A percentile compares a stretch with the other conserved stretches of the same genome.
phyloP scores from a whole-genome alignment of 2,113 vertebrate species.

The Marmota monax region DNA sequence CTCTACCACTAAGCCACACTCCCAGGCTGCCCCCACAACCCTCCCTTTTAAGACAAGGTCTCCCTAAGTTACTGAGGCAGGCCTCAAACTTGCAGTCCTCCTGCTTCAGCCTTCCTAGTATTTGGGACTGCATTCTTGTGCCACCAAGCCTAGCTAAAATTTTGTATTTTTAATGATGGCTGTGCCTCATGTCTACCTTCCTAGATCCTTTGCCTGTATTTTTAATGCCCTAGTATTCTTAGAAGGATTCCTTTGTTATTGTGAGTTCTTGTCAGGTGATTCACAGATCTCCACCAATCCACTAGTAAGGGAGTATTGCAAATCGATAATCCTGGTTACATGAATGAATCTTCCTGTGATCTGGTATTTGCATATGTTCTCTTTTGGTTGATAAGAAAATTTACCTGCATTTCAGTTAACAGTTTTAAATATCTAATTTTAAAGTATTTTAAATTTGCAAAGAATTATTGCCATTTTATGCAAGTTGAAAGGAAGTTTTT shows the following conservation, averaged over 20 bases:
- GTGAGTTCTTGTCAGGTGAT: neutral
- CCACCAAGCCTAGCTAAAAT: neutral
- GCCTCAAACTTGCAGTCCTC: too few relatives aligned
- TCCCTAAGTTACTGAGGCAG: too few relatives aligned
- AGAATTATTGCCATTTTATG: neutral
- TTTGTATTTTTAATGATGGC: constrained; percentile 1
- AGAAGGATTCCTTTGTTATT: neutral
- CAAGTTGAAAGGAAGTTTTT: constrained; percentile 24
- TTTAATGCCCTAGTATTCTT: neutral
- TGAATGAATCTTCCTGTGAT: neutral
- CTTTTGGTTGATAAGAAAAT: constrained; percentile 8
- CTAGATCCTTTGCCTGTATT: neutral
- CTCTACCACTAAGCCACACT: too few relatives aligned
- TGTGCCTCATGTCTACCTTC: neutral
- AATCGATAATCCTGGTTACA: neutral
- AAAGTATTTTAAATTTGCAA: constrained; percentile 24
- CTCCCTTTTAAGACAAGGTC: too few relatives aligned
- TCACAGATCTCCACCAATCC: neutral
- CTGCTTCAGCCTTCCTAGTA: too few relatives aligned
- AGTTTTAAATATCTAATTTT: constrained; percentile 7
- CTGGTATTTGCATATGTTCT: neutral
- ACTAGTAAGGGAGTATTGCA: neutral
- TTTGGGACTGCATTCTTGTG: too few relatives aligned
- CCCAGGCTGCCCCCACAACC: too few relatives aligned
- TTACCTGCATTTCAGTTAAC: constrained; percentile 32